phyloP scores from a whole-genome alignment of 1,140 invertebrate genomes.

The Lerema accius region DNA sequence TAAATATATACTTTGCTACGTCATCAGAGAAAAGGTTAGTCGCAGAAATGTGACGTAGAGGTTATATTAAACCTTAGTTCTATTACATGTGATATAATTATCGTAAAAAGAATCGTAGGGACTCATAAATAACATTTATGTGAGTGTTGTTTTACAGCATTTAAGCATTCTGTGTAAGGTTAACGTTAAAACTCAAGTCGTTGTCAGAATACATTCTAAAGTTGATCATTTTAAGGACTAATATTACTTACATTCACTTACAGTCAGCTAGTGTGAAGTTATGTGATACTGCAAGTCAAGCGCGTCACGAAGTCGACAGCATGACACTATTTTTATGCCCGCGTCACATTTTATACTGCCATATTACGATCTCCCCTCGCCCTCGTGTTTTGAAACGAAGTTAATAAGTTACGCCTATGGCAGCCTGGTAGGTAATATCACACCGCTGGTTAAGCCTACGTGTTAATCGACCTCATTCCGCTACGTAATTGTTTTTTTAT shows the following conservation, averaged over 20 bases:
- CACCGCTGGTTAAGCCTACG: slow-evolving; percentile 14
- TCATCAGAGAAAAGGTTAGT: background rate
- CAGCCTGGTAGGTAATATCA: slow-evolving; percentile 22
- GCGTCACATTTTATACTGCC: slow-evolving; percentile 18
- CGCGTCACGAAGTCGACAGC: slow-evolving; percentile 12
- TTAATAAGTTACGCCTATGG: slow-evolving; percentile 24
- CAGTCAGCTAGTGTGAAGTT: background rate
- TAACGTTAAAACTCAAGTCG: no score
- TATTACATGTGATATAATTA: no score
- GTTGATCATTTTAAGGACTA: background rate
- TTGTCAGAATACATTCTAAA: no score
- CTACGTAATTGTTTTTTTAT: slow-evolving; percentile 27
- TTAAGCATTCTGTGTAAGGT: no score
- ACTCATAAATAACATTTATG: no score
- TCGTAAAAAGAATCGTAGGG: no score
- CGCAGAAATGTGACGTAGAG: background rate
- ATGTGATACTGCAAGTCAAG: background rate
- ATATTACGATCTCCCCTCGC: slow-evolving; percentile 25
- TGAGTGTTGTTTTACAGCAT: no score
- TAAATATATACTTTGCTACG: slow-evolving; percentile 42
- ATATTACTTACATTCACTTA: background rate
- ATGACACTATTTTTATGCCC: slow-evolving; percentile 21
- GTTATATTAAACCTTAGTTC: no score
- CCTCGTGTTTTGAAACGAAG: slow-evolving; percentile 29
- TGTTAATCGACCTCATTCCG: slow-evolving; percentile 31